phyloP scores from a whole-genome alignment of 2,113 vertebrate species.

The Zosterops borbonicus region DNA sequence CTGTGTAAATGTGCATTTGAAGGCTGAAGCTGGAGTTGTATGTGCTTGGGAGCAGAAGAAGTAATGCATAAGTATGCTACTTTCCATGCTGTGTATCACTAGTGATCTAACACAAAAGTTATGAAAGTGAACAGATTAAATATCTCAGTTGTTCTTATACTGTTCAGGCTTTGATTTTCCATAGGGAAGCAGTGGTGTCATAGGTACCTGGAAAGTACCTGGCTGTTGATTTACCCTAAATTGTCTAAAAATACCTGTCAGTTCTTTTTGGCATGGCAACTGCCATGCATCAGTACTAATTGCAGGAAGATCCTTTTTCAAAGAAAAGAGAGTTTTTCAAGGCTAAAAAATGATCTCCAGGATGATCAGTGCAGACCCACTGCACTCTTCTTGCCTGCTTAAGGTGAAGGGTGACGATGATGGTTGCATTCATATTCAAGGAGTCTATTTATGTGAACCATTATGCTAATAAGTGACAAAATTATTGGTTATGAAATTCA shows the following conservation, averaged over 20 bases:
- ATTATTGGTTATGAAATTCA: conserved; percentile 4
- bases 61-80: not conserved
- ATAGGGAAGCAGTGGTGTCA: not conserved
- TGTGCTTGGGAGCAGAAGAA: not conserved
- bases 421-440: not conserved
- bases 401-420: not conserved
- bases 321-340: not conserved
- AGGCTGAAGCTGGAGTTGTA: not conserved
- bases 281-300: not conserved
- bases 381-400: not conserved
- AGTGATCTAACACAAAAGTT: not conserved
- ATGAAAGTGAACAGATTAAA: not conserved
- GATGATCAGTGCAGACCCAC: not conserved
- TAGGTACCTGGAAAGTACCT: not conserved
- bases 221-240: not conserved
- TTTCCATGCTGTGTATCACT: not conserved
- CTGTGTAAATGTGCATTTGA: not conserved
- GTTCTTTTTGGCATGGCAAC: not conserved
- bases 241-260: not conserved
- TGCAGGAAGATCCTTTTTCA: not conserved
- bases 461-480: not conserved
- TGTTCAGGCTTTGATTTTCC: not conserved
- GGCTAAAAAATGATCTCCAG: not conserved
- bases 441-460: not conserved
- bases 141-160: not conserved